phyloP scores from a whole-genome alignment of 2,797 vertebrate species.

The Sebastiscus tertius region DNA sequence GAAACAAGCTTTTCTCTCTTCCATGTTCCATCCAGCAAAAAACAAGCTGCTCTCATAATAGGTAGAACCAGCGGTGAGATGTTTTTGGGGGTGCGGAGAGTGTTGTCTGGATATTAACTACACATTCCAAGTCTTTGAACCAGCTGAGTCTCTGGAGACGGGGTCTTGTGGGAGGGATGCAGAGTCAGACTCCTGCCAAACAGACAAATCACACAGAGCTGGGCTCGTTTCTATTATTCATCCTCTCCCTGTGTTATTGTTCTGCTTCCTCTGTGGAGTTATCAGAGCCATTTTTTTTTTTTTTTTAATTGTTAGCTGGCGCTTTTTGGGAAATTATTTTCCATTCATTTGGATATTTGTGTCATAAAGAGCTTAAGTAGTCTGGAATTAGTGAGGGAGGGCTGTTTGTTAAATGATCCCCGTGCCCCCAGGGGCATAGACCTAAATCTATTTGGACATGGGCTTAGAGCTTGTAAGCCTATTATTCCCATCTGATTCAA shows the following conservation, averaged over 20 bases:
- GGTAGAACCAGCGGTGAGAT: constrained; percentile 12
- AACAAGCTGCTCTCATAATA: background rate
- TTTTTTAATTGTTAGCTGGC: constrained; percentile 19
- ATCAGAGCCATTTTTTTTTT: background rate
- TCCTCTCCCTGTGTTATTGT: constrained; percentile 24
- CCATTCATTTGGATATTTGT: constrained; percentile 58
- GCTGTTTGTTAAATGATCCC: constrained; percentile 77
- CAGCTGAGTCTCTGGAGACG: constrained; percentile 19
- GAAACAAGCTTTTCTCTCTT: constrained; percentile 13
- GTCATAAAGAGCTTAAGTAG: constrained; percentile 72
- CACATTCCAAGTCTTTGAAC: constrained; percentile 53
- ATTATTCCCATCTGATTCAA: constrained; percentile 82
- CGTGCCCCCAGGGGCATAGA: constrained; percentile 63
- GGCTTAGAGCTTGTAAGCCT: constrained; percentile 82
- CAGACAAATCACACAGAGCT: constrained; percentile 29
- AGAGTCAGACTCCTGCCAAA: constrained; percentile 39
- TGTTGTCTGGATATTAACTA: constrained; percentile 48
- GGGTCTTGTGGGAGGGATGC: background rate
- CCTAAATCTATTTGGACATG: constrained; percentile 81
- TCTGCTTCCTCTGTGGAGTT: constrained; percentile 10
- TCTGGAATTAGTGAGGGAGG: constrained; percentile 60
- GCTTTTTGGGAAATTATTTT: constrained; percentile 24
- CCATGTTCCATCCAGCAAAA: constrained; percentile 15
- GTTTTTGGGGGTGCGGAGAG: background rate
- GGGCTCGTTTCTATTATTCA: constrained; percentile 15